Percentiles rank a stretch among this genome's conserved stretches.
Conservation (phyloP, 2,888 invertebrate species). For the Thymelicus sylvestris region DNA sequence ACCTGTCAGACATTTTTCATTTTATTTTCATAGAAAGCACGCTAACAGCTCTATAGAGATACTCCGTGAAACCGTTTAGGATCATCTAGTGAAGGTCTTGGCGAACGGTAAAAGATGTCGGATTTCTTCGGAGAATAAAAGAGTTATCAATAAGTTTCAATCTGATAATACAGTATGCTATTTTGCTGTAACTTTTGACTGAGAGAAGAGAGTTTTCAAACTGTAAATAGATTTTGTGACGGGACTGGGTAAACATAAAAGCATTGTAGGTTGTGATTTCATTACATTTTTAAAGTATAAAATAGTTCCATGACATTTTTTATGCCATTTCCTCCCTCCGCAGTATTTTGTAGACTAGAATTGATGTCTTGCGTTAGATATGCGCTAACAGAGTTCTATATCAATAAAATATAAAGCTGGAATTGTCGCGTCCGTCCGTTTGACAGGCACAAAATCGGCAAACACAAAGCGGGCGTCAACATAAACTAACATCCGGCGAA, state of each 20-base stretch:
- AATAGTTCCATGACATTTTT: conserved; percentile 20
- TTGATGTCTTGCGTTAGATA: conserved; percentile 38
- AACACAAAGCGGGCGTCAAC: conserved; percentile 75
- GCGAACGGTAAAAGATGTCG: conserved; percentile 72
- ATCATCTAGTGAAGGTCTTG: conserved; percentile 68
- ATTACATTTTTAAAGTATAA: not conserved
- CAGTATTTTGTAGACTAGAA: conserved; percentile 21
- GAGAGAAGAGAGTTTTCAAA: not conserved
- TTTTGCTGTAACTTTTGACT: conserved; percentile 13
- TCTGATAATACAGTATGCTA: conserved; percentile 42
- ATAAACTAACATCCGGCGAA: conserved; percentile 80
- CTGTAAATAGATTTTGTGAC: not conserved
- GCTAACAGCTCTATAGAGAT: conserved; percentile 67
- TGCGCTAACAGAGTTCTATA: conserved; percentile 46
- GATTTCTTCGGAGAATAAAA: conserved; percentile 71
- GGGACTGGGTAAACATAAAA: not conserved
- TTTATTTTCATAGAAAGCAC: conserved; percentile 55
- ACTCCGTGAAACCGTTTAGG: conserved; percentile 67
- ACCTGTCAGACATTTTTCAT: conserved; percentile 59
- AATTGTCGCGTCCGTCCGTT: conserved; percentile 57
- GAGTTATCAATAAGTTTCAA: conserved; percentile 79
- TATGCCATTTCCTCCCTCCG: conserved; percentile 15
- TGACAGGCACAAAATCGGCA: conserved; percentile 72
- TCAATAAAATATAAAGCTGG: conserved; percentile 55
- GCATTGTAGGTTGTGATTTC: not conserved